Evolutionary conservation across 2,113 vertebrate genomes (phyloP), one percentile per base, ranked within the genome.

Genomic region (Misgurnus mizolepis): DNA sequence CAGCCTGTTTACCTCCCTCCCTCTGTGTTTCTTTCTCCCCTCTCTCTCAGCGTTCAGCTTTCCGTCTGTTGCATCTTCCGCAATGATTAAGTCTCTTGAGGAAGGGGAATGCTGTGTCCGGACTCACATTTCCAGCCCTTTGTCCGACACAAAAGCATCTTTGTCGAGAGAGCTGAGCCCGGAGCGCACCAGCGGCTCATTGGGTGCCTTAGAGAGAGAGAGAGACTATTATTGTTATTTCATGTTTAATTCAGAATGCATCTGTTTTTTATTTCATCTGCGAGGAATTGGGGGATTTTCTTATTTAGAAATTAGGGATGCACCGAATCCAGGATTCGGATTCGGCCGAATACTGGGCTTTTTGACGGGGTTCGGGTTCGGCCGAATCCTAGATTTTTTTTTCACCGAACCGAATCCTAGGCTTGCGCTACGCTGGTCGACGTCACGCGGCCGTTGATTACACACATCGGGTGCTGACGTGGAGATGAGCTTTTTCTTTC

Each of bases 41-140:
- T 9, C 58, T 62, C 53, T 39, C 61, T 49, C 53, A 1, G 39
- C 39, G 10, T 75, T 56, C 53, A 50, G 40, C 49, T 74, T 66
- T 62, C 70, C 34, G 34, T 75, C 78, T 81, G 14, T 87, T 85
- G 88, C 88, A 89, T 90, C 88, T 85, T 90, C 88, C 45, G 82
- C 89, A 86, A 88, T 91, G 90, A 92, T 91, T 91, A 89, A 89
- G 85, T 91, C 91, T 90, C 90, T 75, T 79, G 91, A 90, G 90
- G 88, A 88, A 85, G 88, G 84, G 81, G 76, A 86, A 86, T 87
- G 85, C 77, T 85, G 88, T 80, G 88, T 88, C 84, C 18, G 67
- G 88, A 88, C 88, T 91, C 91, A 89, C 84, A 83, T 93, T 92
- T 91, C 90, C 65, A 77, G 83, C 79, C 86, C 85, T 90, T 91